phyloP scores from a whole-genome alignment of 2,888 invertebrate genomes.

The Aplocera efformata region DNA sequence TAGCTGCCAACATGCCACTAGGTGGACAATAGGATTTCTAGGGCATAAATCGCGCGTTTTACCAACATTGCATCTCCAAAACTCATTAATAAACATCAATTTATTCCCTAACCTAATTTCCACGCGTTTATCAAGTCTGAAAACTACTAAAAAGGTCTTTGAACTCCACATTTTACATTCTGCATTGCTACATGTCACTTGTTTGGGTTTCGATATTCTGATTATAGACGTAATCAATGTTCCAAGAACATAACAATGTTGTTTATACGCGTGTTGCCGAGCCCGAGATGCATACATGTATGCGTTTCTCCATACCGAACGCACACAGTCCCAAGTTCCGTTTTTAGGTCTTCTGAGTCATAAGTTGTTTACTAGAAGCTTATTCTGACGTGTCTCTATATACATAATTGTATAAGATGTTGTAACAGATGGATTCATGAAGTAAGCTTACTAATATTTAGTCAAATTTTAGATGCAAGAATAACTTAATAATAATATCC shows the following conservation, averaged over 20 bases:
- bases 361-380: constrained; percentile 8
- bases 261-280: not conserved
- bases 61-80: constrained; percentile 19
- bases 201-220: constrained; percentile 37
- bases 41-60: constrained; percentile 27
- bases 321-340: not conserved
- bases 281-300: not conserved
- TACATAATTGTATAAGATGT: too few species aligned
- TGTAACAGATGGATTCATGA: too few species aligned
- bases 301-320: not conserved
- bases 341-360: constrained; percentile 12
- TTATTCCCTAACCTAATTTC: constrained; percentile 5
- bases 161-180: constrained; percentile 11
- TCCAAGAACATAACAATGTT: constrained; percentile 13
- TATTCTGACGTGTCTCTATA: constrained; percentile 5
- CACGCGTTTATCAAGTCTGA: not conserved
- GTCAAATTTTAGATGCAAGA: too few species aligned
- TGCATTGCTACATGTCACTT: constrained; percentile 31
- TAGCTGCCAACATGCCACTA: constrained; percentile 63
- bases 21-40: constrained; percentile 18
- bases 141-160: constrained; percentile 17
- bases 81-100: constrained; percentile 2
- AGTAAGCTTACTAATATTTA: too few species aligned
- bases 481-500: constrained; percentile 1
- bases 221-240: constrained; percentile 21